A percentile compares a stretch with the other conserved stretches of the same genome.
Conservation (phyloP, 2,888 invertebrate genomes). For the Volucella bombylans region DNA sequence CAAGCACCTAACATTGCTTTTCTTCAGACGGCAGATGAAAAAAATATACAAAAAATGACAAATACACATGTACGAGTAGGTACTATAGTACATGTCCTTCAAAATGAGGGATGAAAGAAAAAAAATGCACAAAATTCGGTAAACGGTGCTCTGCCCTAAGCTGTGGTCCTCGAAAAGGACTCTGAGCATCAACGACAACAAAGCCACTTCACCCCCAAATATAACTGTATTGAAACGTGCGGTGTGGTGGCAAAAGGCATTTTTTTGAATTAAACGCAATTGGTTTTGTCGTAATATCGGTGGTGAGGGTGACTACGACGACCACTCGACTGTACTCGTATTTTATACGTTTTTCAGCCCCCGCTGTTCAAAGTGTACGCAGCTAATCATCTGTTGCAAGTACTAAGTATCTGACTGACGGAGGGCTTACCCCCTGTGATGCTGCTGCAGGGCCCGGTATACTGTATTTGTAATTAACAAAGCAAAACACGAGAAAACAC, state of each 20-base stretch:
- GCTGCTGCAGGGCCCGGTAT: constrained; percentile 3
- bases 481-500: constrained; percentile 65
- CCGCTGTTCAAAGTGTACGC: constrained; percentile 10
- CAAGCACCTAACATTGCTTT: constrained; percentile 26
- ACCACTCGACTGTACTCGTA: not conserved
- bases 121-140: constrained; percentile 42
- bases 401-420: constrained; percentile 7
- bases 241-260: constrained; percentile 64
- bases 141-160: constrained; percentile 60
- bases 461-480: constrained; percentile 58
- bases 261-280: constrained; percentile 63
- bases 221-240: constrained; percentile 33
- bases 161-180: constrained; percentile 52
- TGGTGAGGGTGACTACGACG: constrained; percentile 39
- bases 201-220: constrained; percentile 41
- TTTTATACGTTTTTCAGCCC: constrained; percentile 34
- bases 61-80: constrained; percentile 35
- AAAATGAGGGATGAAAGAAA: too few species aligned
- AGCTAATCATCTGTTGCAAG: constrained; percentile 71
- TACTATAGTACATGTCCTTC: not conserved
- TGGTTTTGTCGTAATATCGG: constrained; percentile 48
- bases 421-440: constrained; percentile 13
- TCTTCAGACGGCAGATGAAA: constrained; percentile 45
- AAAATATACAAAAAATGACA: constrained; percentile 5
- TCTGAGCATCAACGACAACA: too few species aligned